Percentiles rank a stretch among this genome's conserved stretches.
These are phyloP conservation scores for Leptinotarsa juncta DNA, from an alignment of 2,888 invertebrate species.

Conservation along the genomic window DNA sequence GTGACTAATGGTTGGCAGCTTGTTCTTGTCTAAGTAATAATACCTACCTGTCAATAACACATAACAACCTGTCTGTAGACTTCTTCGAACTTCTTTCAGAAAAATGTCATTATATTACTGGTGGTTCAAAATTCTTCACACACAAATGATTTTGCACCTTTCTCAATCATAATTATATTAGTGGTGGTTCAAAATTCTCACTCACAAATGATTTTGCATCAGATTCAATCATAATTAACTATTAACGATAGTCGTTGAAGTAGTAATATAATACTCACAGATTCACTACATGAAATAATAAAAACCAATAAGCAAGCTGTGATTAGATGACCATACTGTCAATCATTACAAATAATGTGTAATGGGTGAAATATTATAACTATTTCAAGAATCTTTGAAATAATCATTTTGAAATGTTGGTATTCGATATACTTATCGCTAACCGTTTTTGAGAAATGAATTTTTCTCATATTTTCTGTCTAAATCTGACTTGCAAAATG, in stretches of 20 bases:
- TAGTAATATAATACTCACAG: too few relatives aligned
- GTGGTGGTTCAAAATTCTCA: not conserved
- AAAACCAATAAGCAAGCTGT: too few relatives aligned
- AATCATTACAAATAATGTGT: too few relatives aligned
- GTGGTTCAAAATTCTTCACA: not conserved
- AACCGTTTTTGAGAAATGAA: not conserved
- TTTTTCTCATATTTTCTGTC: not conserved
- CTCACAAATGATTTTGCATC: not conserved
- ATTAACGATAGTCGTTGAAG: not conserved
- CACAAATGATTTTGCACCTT: not conserved
- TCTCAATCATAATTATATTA: not conserved
- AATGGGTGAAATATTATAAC: not conserved
- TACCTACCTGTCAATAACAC: not conserved
- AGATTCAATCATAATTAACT: not conserved
- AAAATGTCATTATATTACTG: not conserved
- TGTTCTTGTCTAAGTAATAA: not conserved
- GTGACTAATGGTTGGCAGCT: not conserved
- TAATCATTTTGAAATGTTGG: too few relatives aligned
- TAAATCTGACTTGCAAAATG: not conserved
- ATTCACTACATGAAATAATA: too few relatives aligned
- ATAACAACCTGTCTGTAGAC: not conserved
- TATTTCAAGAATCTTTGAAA: too few relatives aligned
- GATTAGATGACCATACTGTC: too few relatives aligned
- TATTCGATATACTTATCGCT: too few relatives aligned
- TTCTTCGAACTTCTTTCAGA: not conserved